Evolutionary conservation across 1,140 invertebrate species (phyloP).

Genomic region (Samia ricini): DNA sequence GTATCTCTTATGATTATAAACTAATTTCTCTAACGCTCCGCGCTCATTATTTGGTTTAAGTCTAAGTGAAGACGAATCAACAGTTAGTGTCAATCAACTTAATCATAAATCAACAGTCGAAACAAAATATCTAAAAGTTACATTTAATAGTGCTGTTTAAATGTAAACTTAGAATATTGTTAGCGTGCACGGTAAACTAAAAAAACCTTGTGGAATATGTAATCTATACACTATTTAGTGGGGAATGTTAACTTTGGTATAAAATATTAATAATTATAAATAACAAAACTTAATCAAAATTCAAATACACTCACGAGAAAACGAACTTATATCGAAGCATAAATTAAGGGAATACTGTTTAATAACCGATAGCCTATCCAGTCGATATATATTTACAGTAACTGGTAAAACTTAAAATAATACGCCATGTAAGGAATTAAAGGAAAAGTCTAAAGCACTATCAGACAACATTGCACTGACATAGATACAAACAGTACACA

Average conservation of each 20-base stretch:
- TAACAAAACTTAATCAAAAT: conserved; percentile 73
- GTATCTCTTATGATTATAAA: conserved; percentile 72
- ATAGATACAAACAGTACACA: no score
- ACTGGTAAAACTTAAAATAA: conserved; percentile 46
- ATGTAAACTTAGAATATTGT: conserved; percentile 70
- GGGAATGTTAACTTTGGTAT: conserved; percentile 77
- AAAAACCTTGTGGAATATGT: conserved; percentile 60
- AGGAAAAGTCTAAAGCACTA: not conserved
- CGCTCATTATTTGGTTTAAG: conserved; percentile 75
- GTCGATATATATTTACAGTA: conserved; percentile 68
- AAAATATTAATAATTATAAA: conserved; percentile 76
- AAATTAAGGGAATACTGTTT: conserved; percentile 75
- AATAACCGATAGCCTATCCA: conserved; percentile 61
- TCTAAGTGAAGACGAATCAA: conserved; percentile 73
- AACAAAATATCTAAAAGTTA: conserved; percentile 64
- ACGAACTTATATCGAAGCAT: conserved; percentile 66
- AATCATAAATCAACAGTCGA: conserved; percentile 65
- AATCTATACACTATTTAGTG: conserved; percentile 69
- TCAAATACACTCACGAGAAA: conserved; percentile 66
- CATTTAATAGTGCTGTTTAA: conserved; percentile 67
- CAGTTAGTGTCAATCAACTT: conserved; percentile 60
- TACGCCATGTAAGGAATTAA: conserved; percentile 1
- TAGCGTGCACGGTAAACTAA: conserved; percentile 46
- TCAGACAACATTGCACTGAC: conserved; percentile 35
- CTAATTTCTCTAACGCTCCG: conserved; percentile 72